Evolutionary conservation across 1,140 invertebrate species (phyloP), one percentile per base, ranked within the genome.

Genomic region (Rhagoletis pomonella): DNA sequence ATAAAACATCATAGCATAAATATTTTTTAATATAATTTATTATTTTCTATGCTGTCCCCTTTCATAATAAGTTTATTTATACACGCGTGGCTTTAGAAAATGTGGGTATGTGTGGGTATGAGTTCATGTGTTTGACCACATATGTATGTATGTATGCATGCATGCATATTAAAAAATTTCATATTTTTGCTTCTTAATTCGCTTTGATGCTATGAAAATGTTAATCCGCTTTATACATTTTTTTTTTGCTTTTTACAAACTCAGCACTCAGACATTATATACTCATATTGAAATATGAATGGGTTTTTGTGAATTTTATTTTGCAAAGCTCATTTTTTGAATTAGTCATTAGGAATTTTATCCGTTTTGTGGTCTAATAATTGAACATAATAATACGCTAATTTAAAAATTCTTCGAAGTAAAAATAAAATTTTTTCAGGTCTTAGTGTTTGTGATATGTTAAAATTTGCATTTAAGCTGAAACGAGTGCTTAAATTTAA

Each of bases 21-120:
- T 47, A 73, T n/a, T 17, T 73, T 73, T 73, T 44, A 73, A 73
- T 73, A 42, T 39, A 73, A 73, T 73, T 73, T 73, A 73, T 47
- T 73, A 73, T 73, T 44, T 44, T 47, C 29, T 39, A 73, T 47
- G 42, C 42, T 73, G 29, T n/a, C 39, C 42, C 42, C 10, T 73
- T 42, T 47, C 42, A 55, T 14, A 5, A 47, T 73, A 47, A 73
- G 42, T 73, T 73, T 39, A 10, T 10, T 19, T 14, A 10, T 42
- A 44, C 42, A 69, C 12, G 50, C 10, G 50, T 55, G 50, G 5
- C 5, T 69, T 2, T 55, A 55, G 50, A 3, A 29, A 29, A 29
- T 67, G 64, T 3, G 64, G 2, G 6, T 42, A 3, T 67, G 64
- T 39, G 1, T 42, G 7, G 1, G 39, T 42, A 10, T 47, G 67